Percentiles rank a stretch among this genome's conserved stretches.
These are phyloP conservation scores for Catagonus wagneri DNA, from an alignment of 2,113 vertebrate genomes.

Conservation along the genomic window DNA sequence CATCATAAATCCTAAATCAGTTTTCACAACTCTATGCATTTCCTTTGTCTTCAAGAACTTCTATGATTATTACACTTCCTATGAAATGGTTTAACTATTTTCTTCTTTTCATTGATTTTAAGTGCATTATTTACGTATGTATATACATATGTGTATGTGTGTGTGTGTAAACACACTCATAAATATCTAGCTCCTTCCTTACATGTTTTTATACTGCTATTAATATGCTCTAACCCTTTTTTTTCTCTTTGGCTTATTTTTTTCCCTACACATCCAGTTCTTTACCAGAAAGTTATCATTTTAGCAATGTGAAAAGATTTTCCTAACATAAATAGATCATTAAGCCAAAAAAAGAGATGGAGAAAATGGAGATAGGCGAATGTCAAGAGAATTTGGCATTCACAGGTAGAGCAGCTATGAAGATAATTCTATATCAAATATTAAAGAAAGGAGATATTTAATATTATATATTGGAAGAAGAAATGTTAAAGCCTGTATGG, in stretches of 20 bases:
- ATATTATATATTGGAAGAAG: conserved; percentile 14
- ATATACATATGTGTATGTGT: neutral
- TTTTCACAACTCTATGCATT: neutral
- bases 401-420: neutral
- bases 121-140: neutral
- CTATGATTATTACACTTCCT: neutral
- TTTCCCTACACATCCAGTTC: neutral
- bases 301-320: neutral
- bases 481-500: neutral
- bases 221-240: neutral
- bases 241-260: neutral
- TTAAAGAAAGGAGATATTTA: conserved; percentile 11
- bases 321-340: neutral
- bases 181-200: neutral
- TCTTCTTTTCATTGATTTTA: neutral
- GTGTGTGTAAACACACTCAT: neutral
- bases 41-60: neutral
- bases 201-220: neutral
- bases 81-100: neutral
- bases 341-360: neutral
- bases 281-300: neutral
- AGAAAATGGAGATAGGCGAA: neutral
- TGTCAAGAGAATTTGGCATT: neutral
- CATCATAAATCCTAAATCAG: neutral
- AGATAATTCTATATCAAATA: conserved; percentile 29